Base-by-base conservation (phyloP, 2,888 invertebrate species). In the Argyresthia albistria region DNA sequence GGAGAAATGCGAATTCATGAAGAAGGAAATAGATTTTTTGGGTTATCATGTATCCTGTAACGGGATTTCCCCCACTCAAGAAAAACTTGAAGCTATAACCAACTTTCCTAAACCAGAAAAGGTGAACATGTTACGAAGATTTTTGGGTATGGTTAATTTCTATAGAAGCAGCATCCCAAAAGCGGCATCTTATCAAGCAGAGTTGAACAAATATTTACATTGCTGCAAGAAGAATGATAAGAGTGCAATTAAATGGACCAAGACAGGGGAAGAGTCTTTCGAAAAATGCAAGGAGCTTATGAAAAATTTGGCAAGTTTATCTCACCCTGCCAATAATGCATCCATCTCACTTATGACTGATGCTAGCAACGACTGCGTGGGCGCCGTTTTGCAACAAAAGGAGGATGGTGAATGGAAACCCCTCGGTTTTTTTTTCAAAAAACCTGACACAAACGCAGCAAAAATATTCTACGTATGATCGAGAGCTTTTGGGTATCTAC, bases 91-190 rank as follows among this genome's bases (percentile, higher is more conserved):
- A 25, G 46, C 46, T 15, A 46, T 46, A 8, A 25, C 16, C 2
- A 16, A 46, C 1, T 25, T 3, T 11, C 46, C 46, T 9, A 46
- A 16, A 4, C 46, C 46, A 16, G 10, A 8, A 53, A 6, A 8
- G 10, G 11, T 52, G 2, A 11, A 46, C 1, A 7, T 15, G 25
- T 1, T 46, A 1, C 7, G 46, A 16, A 25, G 56, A n/a, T 56
- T 56, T 36, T 14, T 72, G 0, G 70, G 69, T 0, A 67, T 69
- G 62, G 12, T 69, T 0, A 73, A 71, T 54, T 70, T 67, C 57
- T 72, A 70, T 37, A 53, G 67, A 4, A 51, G 62, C 6, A 69
- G 59, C 54, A 58, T 70, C 1, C 61, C 60, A 8, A 49, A 63
- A 1, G 62, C 67, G 67, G 56, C 14, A 52, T 2, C 46, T 43